Conservation (phyloP, 1,140 invertebrate species). For the Luehdorfia chinensis region DNA sequence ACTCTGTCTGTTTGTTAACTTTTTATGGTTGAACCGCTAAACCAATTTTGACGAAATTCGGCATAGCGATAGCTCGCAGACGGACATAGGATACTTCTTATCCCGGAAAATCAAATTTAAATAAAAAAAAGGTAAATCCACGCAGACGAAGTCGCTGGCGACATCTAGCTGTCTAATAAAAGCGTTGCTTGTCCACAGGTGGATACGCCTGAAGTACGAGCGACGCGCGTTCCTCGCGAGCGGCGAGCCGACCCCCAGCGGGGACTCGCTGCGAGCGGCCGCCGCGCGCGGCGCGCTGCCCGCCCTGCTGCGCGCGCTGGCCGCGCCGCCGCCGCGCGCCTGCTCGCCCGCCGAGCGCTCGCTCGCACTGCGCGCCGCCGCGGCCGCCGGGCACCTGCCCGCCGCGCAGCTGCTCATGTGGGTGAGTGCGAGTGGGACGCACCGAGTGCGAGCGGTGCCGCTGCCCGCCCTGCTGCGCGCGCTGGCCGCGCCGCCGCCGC, state of each 20-base stretch:
- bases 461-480: slow-evolving; percentile 36
- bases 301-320: slow-evolving; percentile 38
- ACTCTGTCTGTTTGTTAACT: too few relatives aligned
- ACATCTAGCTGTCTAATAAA: too few relatives aligned
- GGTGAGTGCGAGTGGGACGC: slow-evolving; percentile 82
- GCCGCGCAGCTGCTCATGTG: slow-evolving; percentile 95
- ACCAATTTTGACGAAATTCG: too few relatives aligned
- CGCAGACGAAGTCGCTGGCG: too few relatives aligned
- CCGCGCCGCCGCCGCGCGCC: slow-evolving; percentile 39
- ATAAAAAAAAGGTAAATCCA: too few relatives aligned
- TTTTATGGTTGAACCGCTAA: too few relatives aligned
- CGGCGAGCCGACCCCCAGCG: slow-evolving; percentile 13
- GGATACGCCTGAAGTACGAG: slow-evolving; percentile 67
- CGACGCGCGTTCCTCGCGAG: slow-evolving; percentile 52
- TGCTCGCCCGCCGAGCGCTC: slow-evolving; percentile 74
- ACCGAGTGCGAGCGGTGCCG: slow-evolving; percentile 32
- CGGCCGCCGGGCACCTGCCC: slow-evolving; percentile 91
- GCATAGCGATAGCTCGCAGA: too few relatives aligned
- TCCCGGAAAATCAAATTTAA: too few relatives aligned
- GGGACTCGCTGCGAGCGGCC: slow-evolving; percentile 39
- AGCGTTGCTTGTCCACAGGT: slow-evolving; percentile 45
- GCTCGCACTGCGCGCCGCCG: slow-evolving; percentile 87
- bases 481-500: slow-evolving; percentile 42
- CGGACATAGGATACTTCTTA: too few relatives aligned
- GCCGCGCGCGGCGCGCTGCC: slow-evolving; percentile 40